These are phyloP conservation scores for Aratinga solstitialis DNA, from an alignment of 2,797 vertebrate species.

Conservation along the genomic window DNA sequence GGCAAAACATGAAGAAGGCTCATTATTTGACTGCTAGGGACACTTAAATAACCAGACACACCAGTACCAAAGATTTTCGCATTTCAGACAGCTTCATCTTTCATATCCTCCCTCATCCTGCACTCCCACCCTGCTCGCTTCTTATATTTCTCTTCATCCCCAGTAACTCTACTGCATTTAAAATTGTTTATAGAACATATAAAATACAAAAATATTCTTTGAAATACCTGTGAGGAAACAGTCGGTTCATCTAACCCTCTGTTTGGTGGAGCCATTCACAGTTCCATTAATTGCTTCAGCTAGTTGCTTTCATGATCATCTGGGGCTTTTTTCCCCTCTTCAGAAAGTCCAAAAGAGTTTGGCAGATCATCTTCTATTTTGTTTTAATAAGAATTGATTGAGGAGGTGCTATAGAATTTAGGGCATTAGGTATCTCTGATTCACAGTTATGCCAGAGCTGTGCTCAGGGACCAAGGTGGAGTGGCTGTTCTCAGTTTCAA, in stretches of 20 bases:
- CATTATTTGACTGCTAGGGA: conserved; percentile 76
- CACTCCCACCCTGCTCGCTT: conserved; percentile 39
- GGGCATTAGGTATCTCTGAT: background rate
- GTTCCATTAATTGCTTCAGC: conserved; percentile 32
- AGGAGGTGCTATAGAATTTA: background rate
- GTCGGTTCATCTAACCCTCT: conserved; percentile 6
- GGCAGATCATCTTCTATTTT: background rate
- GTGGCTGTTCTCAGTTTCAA: background rate
- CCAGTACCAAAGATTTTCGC: conserved; percentile 69
- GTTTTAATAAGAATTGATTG: background rate
- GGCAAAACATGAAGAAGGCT: conserved; percentile 79
- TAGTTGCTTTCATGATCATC: background rate
- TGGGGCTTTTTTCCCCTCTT: background rate
- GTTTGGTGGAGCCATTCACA: conserved; percentile 2
- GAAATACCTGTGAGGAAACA: conserved; percentile 54
- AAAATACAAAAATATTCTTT: conserved; percentile 69
- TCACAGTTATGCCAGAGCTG: background rate
- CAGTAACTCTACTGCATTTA: background rate
- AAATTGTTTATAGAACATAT: conserved; percentile 56
- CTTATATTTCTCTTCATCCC: conserved; percentile 64
- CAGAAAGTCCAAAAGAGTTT: background rate
- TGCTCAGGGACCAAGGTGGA: background rate
- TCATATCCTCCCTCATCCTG: conserved; percentile 62
- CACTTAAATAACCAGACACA: conserved; percentile 76
- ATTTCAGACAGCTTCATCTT: conserved; percentile 69